phyloP scores from a whole-genome alignment of 1,140 invertebrate genomes.

The Meloidogyne hapla region DNA sequence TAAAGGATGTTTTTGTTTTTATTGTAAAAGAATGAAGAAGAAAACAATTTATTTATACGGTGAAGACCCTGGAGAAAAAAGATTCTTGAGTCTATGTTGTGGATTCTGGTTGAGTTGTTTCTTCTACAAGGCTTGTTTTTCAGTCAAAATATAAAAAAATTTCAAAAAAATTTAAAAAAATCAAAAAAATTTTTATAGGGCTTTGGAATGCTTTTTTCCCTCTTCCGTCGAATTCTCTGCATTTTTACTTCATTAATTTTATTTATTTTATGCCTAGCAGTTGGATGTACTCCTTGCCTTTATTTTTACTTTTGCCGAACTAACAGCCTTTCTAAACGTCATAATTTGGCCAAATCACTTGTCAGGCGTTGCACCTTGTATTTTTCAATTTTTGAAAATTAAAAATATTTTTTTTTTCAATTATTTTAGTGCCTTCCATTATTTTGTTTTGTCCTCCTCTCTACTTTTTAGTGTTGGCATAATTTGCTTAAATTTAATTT shows the following conservation, averaged over 20 bases:
- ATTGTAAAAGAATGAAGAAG: background rate
- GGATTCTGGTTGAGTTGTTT: conserved; percentile 18
- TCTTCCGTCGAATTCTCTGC: conserved; percentile 31
- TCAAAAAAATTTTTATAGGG: background rate
- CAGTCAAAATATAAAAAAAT: background rate
- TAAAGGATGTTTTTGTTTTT: conserved; percentile 1
- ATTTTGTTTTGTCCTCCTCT: conserved; percentile 52
- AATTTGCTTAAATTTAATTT: conserved; percentile 49
- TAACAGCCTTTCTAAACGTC: conserved; percentile 53
- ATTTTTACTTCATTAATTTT: conserved; percentile 35
- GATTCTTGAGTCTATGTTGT: background rate
- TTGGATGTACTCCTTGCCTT: conserved; percentile 52
- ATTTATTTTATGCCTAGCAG: conserved; percentile 39
- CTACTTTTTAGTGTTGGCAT: conserved; percentile 34
- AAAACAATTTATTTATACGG: conserved; percentile 25
- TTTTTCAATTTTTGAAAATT: background rate
- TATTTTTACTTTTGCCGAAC: conserved; percentile 53
- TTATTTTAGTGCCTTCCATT: conserved; percentile 57
- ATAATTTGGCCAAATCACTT: conserved; percentile 52
- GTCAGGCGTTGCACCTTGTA: conserved; percentile 33
- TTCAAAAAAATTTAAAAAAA: background rate
- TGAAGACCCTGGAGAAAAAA: background rate
- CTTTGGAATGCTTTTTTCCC: conserved; percentile 11
- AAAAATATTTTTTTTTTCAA: background rate
- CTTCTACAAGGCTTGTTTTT: conserved; percentile 5